A percentile compares a stretch with the other conserved stretches of the same genome.
phyloP scores from a whole-genome alignment of 2,797 vertebrate species.

The Parotocinclus haroldoi region DNA sequence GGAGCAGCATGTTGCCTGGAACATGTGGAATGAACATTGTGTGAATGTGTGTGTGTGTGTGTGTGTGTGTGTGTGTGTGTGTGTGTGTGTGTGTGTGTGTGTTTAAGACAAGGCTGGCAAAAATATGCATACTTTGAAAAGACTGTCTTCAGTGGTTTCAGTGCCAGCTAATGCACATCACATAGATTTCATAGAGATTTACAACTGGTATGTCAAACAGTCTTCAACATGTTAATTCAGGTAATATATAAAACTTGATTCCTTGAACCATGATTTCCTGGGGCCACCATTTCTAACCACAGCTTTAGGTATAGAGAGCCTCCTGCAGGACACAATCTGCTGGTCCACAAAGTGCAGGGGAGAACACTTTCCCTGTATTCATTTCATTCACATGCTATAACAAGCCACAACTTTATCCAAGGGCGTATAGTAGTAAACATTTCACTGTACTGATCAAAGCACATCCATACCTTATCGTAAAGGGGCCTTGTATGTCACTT shows the following conservation, averaged over 20 bases:
- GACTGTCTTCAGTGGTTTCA: background rate
- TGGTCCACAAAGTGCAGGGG: background rate
- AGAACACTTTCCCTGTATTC: background rate
- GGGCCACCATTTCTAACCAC: slow-evolving; percentile 1
- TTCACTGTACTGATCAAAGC: no score
- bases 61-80: background rate
- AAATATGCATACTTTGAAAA: background rate
- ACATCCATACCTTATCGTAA: no score
- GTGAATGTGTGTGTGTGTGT: background rate
- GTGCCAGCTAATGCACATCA: background rate
- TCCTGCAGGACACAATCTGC: background rate
- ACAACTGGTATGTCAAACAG: background rate
- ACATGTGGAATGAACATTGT: slow-evolving; percentile 46
- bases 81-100: slow-evolving; percentile 4
- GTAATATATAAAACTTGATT: background rate
- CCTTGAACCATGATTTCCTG: background rate
- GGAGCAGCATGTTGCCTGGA: slow-evolving; percentile 2
- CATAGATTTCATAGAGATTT: background rate
- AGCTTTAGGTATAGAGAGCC: slow-evolving; percentile 3
- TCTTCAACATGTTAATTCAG: slow-evolving; percentile 6
- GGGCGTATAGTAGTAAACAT: no score
- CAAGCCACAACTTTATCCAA: no score
- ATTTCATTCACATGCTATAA: no score
- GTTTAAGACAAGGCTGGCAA: background rate
- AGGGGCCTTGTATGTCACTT: no score